A percentile compares a stretch with the other conserved stretches of the same genome.
These are phyloP conservation scores for Rhingia rostrata DNA, from an alignment of 2,888 invertebrate genomes.

Conservation along the genomic window DNA sequence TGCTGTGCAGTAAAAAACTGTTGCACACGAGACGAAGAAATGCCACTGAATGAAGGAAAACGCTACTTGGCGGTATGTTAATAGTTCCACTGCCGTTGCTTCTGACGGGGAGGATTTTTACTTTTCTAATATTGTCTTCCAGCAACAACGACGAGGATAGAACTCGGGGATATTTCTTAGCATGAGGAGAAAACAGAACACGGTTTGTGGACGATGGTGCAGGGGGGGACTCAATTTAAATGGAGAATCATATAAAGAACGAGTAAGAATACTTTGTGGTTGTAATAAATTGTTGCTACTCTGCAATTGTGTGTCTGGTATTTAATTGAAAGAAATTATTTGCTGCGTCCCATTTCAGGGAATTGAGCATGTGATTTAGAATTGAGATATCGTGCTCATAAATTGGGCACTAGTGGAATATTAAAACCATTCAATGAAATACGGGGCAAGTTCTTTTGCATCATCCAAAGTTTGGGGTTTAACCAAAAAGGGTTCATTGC, in stretches of 20 bases:
- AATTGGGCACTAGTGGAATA: too few relatives aligned
- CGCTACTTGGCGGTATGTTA: conserved; percentile 65
- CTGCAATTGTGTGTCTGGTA: conserved; percentile 36
- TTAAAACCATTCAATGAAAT: too few relatives aligned
- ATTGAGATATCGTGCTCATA: neutral
- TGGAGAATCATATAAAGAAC: conserved; percentile 49
- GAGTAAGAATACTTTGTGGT: conserved; percentile 65
- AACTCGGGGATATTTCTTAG: too few relatives aligned
- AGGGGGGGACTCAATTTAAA: conserved; percentile 63
- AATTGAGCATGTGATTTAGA: neutral
- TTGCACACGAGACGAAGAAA: conserved; percentile 65
- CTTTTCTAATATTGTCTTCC: conserved; percentile 58
- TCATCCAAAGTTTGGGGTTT: too few relatives aligned
- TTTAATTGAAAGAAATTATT: conserved; percentile 51
- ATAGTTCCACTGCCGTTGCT: conserved; percentile 35
- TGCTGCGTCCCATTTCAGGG: neutral
- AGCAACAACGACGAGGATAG: conserved; percentile 27
- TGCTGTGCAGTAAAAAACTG: conserved; percentile 36
- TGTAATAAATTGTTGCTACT: conserved; percentile 58
- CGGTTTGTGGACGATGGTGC: conserved; percentile 35
- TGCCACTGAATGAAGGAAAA: conserved; percentile 60
- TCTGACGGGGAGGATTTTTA: conserved; percentile 39
- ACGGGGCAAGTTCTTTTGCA: too few relatives aligned
- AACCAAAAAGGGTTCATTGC: too few relatives aligned
- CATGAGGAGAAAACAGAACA: too few relatives aligned